Percentiles rank a stretch among this genome's conserved stretches.
These are phyloP conservation scores for Epistrophe eligans DNA, from an alignment of 2,888 invertebrate genomes.

Conservation along the genomic window DNA sequence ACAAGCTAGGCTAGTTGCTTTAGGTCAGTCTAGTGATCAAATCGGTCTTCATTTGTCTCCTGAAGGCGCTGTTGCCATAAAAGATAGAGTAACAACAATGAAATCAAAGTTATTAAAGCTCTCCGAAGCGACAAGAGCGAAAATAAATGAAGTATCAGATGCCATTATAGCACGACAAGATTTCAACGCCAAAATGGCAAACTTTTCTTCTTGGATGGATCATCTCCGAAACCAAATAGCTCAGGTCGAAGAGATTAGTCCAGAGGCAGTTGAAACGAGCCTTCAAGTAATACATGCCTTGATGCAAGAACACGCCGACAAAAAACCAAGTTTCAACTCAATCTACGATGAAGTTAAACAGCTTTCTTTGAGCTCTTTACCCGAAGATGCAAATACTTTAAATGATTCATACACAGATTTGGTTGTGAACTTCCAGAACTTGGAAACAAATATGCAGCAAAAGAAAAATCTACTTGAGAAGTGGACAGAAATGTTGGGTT, in stretches of 20 bases:
- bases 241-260: slow-evolving; percentile 91
- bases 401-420: slow-evolving; percentile 91
- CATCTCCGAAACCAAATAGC: slow-evolving; percentile 89
- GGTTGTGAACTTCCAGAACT: slow-evolving; percentile 90
- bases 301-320: slow-evolving; percentile 93
- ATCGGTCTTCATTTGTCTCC: slow-evolving; percentile 91
- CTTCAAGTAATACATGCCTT: slow-evolving; percentile 92
- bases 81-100: slow-evolving; percentile 89
- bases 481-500: slow-evolving; percentile 92
- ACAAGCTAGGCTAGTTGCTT: slow-evolving; percentile 91
- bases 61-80: slow-evolving; percentile 90
- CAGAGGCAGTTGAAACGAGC: slow-evolving; percentile 91
- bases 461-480: slow-evolving; percentile 91
- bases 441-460: slow-evolving; percentile 89
- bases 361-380: slow-evolving; percentile 88
- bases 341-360: slow-evolving; percentile 94
- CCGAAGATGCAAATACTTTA: slow-evolving; percentile 89
- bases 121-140: slow-evolving; percentile 90
- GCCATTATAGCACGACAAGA: slow-evolving; percentile 93
- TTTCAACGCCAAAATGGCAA: slow-evolving; percentile 90
- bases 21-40: slow-evolving; percentile 92
- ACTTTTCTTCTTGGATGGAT: slow-evolving; percentile 92
- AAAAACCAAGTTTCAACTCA: slow-evolving; percentile 90
- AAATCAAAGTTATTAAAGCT: slow-evolving; percentile 90
- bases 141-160: slow-evolving; percentile 92